Percentiles rank a stretch among this genome's conserved stretches.
Evolutionary conservation across 1,140 invertebrate species (phyloP).

Genomic region (Panonychus citri): DNA sequence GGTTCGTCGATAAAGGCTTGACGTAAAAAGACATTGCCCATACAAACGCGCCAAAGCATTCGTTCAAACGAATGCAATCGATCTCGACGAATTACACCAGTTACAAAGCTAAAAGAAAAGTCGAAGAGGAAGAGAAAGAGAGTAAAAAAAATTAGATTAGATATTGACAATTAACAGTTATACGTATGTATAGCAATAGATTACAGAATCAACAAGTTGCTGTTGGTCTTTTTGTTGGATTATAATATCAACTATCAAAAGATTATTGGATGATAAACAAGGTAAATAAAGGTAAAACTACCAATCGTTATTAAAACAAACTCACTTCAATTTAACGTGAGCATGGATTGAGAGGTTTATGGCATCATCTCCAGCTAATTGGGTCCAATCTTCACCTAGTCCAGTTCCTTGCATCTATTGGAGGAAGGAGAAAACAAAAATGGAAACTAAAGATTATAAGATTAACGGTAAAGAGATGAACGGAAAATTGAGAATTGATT

Average conservation of each 20-base stretch:
- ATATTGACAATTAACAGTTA: background rate
- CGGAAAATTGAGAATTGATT: too few species aligned
- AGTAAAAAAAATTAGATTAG: background rate
- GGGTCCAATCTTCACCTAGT: slow-evolving; percentile 73
- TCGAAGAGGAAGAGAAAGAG: background rate
- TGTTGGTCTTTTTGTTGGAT: too few species aligned
- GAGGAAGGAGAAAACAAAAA: too few species aligned
- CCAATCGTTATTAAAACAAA: too few species aligned
- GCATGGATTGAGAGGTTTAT: too few species aligned
- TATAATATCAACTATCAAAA: too few species aligned
- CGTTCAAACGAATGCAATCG: slow-evolving; percentile 86
- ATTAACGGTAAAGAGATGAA: background rate
- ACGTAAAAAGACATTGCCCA: slow-evolving; percentile 63
- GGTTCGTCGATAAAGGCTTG: slow-evolving; percentile 43
- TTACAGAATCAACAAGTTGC: too few species aligned
- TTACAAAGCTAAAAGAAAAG: slow-evolving; percentile 26
- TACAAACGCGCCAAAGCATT: slow-evolving; percentile 90
- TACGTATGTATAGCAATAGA: too few species aligned
- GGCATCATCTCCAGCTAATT: slow-evolving; percentile 71
- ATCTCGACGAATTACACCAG: slow-evolving; percentile 43
- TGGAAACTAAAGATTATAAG: too few species aligned
- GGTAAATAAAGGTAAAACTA: too few species aligned
- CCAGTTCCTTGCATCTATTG: slow-evolving; percentile 18
- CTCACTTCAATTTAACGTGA: too few species aligned
- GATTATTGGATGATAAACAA: too few species aligned